phyloP scores from a whole-genome alignment of 2,113 vertebrate genomes.

The Phalacrocorax brasilianus region DNA sequence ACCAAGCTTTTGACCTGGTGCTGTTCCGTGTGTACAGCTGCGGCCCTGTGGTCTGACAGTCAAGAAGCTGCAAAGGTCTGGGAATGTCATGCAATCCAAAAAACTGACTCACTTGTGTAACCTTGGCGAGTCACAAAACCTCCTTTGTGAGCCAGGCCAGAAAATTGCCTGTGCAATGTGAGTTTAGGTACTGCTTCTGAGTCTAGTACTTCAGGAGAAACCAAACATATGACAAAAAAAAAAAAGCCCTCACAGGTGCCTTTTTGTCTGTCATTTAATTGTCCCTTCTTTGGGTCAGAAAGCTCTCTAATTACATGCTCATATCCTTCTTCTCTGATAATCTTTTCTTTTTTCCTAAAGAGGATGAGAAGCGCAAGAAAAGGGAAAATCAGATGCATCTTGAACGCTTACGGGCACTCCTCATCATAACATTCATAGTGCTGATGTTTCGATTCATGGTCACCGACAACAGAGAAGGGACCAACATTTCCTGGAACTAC shows the following conservation, averaged over 20 bases:
- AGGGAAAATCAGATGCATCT: constrained; percentile 88
- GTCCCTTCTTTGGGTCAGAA: background rate
- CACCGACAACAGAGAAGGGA: constrained; percentile 72
- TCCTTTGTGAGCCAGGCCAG: background rate
- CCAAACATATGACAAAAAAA: background rate
- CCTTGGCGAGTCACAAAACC: background rate
- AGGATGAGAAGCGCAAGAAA: constrained; percentile 86
- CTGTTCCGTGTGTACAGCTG: background rate
- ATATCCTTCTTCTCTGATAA: background rate
- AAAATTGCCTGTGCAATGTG: background rate
- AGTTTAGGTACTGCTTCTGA: background rate
- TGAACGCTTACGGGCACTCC: constrained; percentile 83
- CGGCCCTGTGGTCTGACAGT: background rate
- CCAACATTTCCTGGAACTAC: constrained; percentile 94
- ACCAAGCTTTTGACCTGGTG: background rate
- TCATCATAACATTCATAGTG: constrained; percentile 80
- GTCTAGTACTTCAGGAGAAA: background rate
- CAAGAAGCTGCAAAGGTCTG: background rate
- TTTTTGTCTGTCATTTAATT: background rate
- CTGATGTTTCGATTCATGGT: constrained; percentile 80
- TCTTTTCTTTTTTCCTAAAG: constrained; percentile 25
- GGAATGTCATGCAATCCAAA: background rate
- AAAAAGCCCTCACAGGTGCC: accelerated
- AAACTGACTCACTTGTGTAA: background rate
- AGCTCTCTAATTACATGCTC: background rate